Evolutionary conservation across 1,140 invertebrate genomes (phyloP).

Genomic region (Globodera ellingtonae): DNA sequence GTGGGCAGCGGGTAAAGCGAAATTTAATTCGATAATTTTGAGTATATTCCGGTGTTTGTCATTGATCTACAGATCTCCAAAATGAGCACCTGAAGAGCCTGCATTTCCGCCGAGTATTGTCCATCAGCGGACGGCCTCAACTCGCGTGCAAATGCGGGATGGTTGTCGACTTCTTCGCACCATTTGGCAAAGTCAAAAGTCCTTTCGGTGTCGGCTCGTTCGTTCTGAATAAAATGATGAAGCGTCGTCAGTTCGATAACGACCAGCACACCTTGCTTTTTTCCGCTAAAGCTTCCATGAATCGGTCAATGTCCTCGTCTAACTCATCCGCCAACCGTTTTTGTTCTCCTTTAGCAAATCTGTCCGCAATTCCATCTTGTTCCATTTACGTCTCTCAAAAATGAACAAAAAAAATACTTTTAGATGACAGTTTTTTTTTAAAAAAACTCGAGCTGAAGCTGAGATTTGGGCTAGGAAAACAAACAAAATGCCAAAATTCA

Average conservation of each 20-base stretch:
- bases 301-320: conserved; percentile 80
- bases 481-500: too few relatives aligned
- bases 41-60: too few relatives aligned
- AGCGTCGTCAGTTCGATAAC: conserved; percentile 54
- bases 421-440: too few relatives aligned
- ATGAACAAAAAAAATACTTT: too few relatives aligned
- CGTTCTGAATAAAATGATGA: conserved; percentile 43
- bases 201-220: conserved; percentile 45
- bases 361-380: background rate
- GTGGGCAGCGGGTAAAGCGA: too few relatives aligned
- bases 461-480: too few relatives aligned
- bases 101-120: conserved; percentile 79
- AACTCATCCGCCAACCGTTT: conserved; percentile 74
- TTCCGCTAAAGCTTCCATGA: conserved; percentile 77
- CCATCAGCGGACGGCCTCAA: conserved; percentile 71
- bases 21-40: conserved; percentile 23
- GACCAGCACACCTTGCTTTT: conserved; percentile 71
- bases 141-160: conserved; percentile 86
- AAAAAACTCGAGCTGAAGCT: too few relatives aligned
- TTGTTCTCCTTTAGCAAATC: conserved; percentile 57
- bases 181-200: conserved; percentile 70
- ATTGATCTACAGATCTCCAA: background rate
- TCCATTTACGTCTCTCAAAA: too few relatives aligned
- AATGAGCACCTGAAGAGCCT: conserved; percentile 70
- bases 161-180: conserved; percentile 84